Percentiles rank a stretch among this genome's conserved stretches.
Conservation (phyloP, 2,113 vertebrate species). For the Forbesichthys papilliferus region DNA sequence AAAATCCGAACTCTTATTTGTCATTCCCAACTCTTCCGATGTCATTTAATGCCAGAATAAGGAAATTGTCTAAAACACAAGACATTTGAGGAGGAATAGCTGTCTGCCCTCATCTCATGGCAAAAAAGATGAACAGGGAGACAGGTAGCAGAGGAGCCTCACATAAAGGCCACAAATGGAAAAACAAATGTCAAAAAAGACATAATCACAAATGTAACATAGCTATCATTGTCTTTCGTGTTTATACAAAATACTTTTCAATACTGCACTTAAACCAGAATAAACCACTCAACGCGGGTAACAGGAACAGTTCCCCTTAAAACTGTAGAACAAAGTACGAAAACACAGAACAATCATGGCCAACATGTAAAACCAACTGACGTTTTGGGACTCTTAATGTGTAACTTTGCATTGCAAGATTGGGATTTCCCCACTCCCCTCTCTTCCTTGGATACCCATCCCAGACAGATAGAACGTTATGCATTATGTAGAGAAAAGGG, state of each 20-base stretch:
- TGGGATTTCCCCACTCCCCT: neutral
- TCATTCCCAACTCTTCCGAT: constrained; percentile 39
- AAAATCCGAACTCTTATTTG: constrained; percentile 32
- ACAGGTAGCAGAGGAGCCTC: constrained; percentile 3
- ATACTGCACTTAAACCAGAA: constrained; percentile 53
- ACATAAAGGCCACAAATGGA: constrained; percentile 27
- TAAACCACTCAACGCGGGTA: neutral
- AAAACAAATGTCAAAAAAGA: constrained; percentile 2
- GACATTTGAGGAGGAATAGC: constrained; percentile 7
- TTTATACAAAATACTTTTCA: constrained; percentile 33
- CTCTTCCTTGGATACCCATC: constrained; percentile 7
- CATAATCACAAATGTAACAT: constrained; percentile 11
- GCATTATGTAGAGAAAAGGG: neutral
- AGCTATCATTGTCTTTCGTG: neutral
- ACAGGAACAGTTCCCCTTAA: neutral
- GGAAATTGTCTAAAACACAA: constrained; percentile 3
- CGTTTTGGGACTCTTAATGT: neutral
- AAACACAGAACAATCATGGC: neutral
- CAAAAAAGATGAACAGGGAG: constrained; percentile 1
- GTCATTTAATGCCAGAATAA: constrained; percentile 52
- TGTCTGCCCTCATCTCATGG: constrained; percentile 2
- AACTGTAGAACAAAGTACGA: neutral
- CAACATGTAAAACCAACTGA: constrained; percentile 19
- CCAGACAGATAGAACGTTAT: constrained; percentile 4
- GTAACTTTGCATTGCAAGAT: constrained; percentile 25